phyloP scores from a whole-genome alignment of 2,888 invertebrate species.

The Phymatocera aterrima region DNA sequence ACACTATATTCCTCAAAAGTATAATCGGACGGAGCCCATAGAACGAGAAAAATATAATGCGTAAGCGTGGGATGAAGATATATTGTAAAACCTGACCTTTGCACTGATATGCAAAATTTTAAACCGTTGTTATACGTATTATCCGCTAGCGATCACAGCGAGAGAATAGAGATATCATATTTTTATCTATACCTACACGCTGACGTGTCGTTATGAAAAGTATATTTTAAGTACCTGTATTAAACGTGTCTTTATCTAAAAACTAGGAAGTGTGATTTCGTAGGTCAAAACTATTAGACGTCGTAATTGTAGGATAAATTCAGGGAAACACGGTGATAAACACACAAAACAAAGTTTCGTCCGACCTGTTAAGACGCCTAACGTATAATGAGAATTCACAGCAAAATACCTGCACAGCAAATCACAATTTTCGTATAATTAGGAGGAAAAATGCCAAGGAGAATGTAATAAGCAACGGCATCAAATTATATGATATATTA shows the following conservation, averaged over 20 bases:
- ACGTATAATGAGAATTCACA: background rate
- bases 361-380: no score
- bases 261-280: slow-evolving; percentile 9
- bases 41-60: background rate
- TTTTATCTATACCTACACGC: background rate
- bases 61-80: slow-evolving; percentile 6
- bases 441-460: background rate
- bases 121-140: slow-evolving; percentile 12
- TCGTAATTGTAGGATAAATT: background rate
- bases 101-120: slow-evolving; percentile 22
- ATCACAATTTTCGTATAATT: background rate
- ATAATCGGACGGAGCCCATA: slow-evolving; percentile 2
- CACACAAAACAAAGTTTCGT: background rate
- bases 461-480: background rate
- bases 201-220: background rate
- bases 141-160: background rate
- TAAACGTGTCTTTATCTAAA: background rate
- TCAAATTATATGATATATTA: background rate
- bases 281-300: background rate
- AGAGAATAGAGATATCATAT: background rate
- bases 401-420: background rate
- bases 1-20: background rate
- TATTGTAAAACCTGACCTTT: slow-evolving; percentile 34
- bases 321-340: background rate
- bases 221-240: background rate